Evolutionary conservation across 2,888 invertebrate genomes (phyloP), one percentile per base, ranked within the genome.

Genomic region (Conchocele bisecta): DNA sequence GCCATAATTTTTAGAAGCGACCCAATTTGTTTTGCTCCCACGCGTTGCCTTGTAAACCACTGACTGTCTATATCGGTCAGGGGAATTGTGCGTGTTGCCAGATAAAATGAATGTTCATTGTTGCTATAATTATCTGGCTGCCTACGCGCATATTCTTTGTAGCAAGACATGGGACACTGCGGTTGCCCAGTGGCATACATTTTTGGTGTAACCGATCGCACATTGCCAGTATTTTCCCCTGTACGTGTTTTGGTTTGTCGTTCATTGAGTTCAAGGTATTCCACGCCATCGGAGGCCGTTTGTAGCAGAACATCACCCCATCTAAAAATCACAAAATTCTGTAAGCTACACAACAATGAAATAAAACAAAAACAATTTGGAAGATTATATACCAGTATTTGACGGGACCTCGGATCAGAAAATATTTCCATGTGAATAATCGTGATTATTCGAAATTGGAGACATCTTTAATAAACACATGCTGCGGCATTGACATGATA

Each of bases 231-330:
- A 42, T 75, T 66, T 39, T 44, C 35, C 1, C 75, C 75, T 1
- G 60, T 35, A 11, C 75, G 37, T 1, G 65, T 75, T 63, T 75
- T 75, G 2, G 66, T 70, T 48, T 75, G 63, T 9, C 65, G 31
- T 48, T 70, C 75, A 0, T 22, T 15, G 42, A 57, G 70, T 33
- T 53, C 48, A 2, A 74, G 41, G 51, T 33, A 74, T 46, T 64
- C 74, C 5, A 51, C 51, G 2, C 69, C 70, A 17, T 28, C 11
- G 0, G 35, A 24, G 29, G 71, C 60, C 3, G 20, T 15, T 22
- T 41, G 22, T 15, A 74, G 50, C n/a, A 26, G 22, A 26, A 70
- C 28, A 35, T 70, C 70, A 6, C 67, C 66, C 61, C 66, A 66
- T 35, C 60, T 41, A 35, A n/a, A 11, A 35, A 35, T n/a, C n/a